These are phyloP conservation scores for Denticeps clupeoides DNA, from an alignment of 2,797 vertebrate species.

Conservation along the genomic window DNA sequence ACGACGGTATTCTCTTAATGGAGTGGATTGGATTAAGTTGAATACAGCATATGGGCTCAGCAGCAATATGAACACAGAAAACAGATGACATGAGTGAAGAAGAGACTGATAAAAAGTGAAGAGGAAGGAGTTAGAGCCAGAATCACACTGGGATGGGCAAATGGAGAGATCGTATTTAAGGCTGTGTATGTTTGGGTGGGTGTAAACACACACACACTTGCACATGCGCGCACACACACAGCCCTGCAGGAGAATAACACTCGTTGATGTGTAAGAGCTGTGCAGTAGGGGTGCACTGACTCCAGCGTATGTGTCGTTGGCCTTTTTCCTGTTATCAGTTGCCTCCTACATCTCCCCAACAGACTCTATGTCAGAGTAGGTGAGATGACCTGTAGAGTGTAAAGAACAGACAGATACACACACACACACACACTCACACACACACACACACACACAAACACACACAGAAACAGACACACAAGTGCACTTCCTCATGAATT, in stretches of 20 bases:
- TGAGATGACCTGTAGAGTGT: constrained; percentile 50
- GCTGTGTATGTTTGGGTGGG: neutral
- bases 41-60: constrained; percentile 12
- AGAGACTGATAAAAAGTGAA: neutral
- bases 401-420: neutral
- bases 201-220: constrained; percentile 1
- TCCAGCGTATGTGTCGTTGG: constrained; percentile 13
- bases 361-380: constrained; percentile 51
- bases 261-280: neutral
- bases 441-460: neutral
- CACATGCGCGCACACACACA: neutral
- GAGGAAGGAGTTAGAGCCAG: neutral
- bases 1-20: constrained; percentile 31
- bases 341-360: constrained; percentile 54
- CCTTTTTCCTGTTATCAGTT: constrained; percentile 31
- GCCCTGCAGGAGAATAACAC: constrained; percentile 1
- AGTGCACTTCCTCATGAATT: neutral
- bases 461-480: neutral
- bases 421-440: neutral
- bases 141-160: constrained; percentile 7
- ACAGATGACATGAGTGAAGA: neutral
- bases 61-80: constrained; percentile 6
- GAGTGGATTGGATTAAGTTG: constrained; percentile 25
- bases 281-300: neutral
- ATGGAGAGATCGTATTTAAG: constrained; percentile 13